Percentiles rank a stretch among this genome's conserved stretches.
These are phyloP conservation scores for Ectemnius cavifrons DNA, from an alignment of 2,888 invertebrate genomes.

Conservation along the genomic window DNA sequence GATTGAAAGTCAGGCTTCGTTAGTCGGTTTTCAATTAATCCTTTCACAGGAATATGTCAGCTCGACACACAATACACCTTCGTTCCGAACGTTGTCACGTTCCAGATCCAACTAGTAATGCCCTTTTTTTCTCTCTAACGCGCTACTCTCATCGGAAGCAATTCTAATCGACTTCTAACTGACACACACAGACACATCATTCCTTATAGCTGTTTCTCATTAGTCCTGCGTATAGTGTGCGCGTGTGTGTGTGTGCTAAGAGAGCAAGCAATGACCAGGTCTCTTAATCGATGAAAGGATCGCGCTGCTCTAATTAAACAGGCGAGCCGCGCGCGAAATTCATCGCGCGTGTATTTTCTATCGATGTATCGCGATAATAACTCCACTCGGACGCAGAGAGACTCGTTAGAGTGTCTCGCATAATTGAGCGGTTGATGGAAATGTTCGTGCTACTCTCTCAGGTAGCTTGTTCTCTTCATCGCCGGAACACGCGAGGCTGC, in stretches of 20 bases:
- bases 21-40: slow-evolving; percentile 43
- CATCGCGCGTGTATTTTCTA: slow-evolving; percentile 32
- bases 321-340: slow-evolving; percentile 4
- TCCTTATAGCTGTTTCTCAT: too few relatives aligned
- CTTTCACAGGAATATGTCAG: neutral
- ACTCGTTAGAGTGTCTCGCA: slow-evolving; percentile 50
- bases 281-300: slow-evolving; percentile 46
- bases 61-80: too few relatives aligned
- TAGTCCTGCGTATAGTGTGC: too few relatives aligned
- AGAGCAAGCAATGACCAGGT: slow-evolving; percentile 35
- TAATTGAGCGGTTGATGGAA: slow-evolving; percentile 53
- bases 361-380: slow-evolving; percentile 35
- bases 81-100: too few relatives aligned
- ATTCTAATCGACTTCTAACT: too few relatives aligned
- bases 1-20: slow-evolving; percentile 23
- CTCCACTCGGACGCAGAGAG: slow-evolving; percentile 26
- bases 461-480: too few relatives aligned
- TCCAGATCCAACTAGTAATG: too few relatives aligned
- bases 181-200: too few relatives aligned
- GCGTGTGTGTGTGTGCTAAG: neutral
- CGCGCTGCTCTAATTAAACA: slow-evolving; percentile 51
- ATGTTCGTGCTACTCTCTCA: slow-evolving; percentile 14
- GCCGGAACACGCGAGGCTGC: too few relatives aligned
- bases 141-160: too few relatives aligned
- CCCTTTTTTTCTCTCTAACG: too few relatives aligned